These are phyloP conservation scores for Drosophila pegasa DNA, from an alignment of 2,888 invertebrate species.

Conservation along the genomic window DNA sequence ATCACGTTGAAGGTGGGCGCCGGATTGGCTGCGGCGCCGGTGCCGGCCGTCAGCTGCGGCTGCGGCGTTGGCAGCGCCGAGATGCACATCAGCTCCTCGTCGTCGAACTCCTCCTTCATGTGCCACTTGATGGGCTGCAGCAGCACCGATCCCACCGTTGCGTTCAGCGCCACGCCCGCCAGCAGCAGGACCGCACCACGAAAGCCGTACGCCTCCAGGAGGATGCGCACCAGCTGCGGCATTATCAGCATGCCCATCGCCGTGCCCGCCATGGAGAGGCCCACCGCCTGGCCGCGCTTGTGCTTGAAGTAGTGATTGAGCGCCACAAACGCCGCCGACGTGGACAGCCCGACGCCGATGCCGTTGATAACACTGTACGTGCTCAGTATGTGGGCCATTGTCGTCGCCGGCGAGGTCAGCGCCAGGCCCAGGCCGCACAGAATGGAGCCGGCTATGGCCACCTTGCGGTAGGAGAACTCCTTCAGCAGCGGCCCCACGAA, in stretches of 20 bases:
- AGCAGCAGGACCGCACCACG: slow-evolving; percentile 89
- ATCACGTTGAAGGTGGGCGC: slow-evolving; percentile 88
- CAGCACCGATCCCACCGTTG: slow-evolving; percentile 88
- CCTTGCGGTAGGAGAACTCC: slow-evolving; percentile 90
- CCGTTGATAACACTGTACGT: slow-evolving; percentile 92
- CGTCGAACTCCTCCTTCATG: slow-evolving; percentile 86
- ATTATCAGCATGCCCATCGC: slow-evolving; percentile 92
- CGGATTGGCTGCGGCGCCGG: slow-evolving; percentile 32
- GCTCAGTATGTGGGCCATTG: slow-evolving; percentile 89
- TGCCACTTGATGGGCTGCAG: slow-evolving; percentile 91
- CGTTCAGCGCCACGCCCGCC: slow-evolving; percentile 89
- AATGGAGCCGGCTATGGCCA: slow-evolving; percentile 88
- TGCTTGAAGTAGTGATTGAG: slow-evolving; percentile 91
- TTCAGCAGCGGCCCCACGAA: slow-evolving; percentile 91
- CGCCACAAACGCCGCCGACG: slow-evolving; percentile 91
- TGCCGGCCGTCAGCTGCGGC: slow-evolving; percentile 49
- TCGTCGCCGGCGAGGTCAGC: slow-evolving; percentile 89
- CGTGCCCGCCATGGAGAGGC: slow-evolving; percentile 92
- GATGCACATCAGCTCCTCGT: slow-evolving; percentile 83
- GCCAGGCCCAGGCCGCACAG: slow-evolving; percentile 89
- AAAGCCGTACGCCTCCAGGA: slow-evolving; percentile 88
- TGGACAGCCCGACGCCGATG: slow-evolving; percentile 91
- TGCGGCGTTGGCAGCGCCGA: slow-evolving; percentile 71
- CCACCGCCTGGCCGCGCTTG: slow-evolving; percentile 92
- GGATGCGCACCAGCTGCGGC: slow-evolving; percentile 90